Base-by-base conservation (phyloP, 2,113 vertebrate genomes). In the Esox niger region DNA sequence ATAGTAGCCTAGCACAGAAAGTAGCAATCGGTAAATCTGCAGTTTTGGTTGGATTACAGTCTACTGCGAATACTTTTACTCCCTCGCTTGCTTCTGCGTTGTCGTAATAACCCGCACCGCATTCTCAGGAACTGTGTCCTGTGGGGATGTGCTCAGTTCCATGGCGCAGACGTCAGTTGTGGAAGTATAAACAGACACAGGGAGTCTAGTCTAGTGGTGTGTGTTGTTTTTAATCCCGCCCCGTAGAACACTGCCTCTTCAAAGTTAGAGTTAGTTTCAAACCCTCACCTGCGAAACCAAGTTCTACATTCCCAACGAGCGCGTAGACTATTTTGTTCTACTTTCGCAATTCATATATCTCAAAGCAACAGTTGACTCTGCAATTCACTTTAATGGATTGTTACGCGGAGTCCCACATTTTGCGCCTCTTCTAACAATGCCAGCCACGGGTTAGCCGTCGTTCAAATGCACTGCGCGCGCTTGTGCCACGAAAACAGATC, bases 191-290 rank as follows among this genome's bases (percentile, higher is more conserved):
- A 38, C 13, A 54, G 75, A 43, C 72, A 55, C 54, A 72, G 78
- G 75, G 74, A 71, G 63, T 77, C 8, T 21, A 27, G 46, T 56
- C n/a, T 49, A 2, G 31, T 20, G 17, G 71, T 29, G 66, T 9
- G 76, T 27, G 69, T 62, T 59, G 62, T 21, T 20, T 47, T 26
- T 7, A 74, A 13, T 60, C 71, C 84, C 83, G 86, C 86, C 86
- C 52, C 79, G 83, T 87, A 88, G 88, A 84, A 84, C 80, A 87
- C 77, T 86, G 78, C 54, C 57, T 55, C 55, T 43, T 46, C 56
- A 81, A 91, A 89, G 78, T 79, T 78, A 69, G 26, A 63, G 61
- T 3, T 56, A 23, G 32, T 70, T 79, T 72, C 67, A 27, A 1
- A 77, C 62, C 60, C 57, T 66, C 13, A 54, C 77, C 59, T 43